phyloP scores from a whole-genome alignment of 2,113 vertebrate species.

The Hyaena hyaena region DNA sequence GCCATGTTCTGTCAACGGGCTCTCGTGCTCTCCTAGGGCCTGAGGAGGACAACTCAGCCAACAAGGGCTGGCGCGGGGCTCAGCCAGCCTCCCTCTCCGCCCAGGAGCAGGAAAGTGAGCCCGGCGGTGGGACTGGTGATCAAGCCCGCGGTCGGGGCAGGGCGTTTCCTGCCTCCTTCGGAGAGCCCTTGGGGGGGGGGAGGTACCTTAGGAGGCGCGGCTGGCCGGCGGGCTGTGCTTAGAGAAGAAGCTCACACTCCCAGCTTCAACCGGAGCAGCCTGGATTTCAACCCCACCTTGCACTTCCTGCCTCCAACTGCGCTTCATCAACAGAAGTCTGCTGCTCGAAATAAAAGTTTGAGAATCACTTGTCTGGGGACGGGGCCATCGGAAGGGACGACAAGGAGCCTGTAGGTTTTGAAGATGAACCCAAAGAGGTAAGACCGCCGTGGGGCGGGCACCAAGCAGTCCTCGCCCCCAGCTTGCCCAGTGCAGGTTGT shows the following conservation, averaged over 20 bases:
- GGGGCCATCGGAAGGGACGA: background rate
- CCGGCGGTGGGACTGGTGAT: background rate
- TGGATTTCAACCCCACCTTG: background rate
- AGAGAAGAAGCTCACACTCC: background rate
- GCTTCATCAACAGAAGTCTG: background rate
- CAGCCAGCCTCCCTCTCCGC: background rate
- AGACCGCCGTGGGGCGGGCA: background rate
- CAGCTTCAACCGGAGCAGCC: background rate
- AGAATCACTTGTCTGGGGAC: background rate
- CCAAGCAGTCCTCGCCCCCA: background rate
- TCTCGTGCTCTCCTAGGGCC: background rate
- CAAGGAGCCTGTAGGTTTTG: background rate
- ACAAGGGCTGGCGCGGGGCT: background rate
- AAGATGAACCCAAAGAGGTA: constrained; percentile 29
- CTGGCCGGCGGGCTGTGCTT: background rate
- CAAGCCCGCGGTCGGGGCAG: background rate
- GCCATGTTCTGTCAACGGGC: background rate
- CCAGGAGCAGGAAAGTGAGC: background rate
- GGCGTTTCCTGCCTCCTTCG: constrained; percentile 30
- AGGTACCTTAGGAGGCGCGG: constrained; percentile 32
- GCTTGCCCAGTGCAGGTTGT: background rate
- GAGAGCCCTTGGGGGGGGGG: constrained; percentile 58
- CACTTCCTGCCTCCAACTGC: background rate
- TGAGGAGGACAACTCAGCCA: background rate
- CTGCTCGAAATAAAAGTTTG: constrained; percentile 52